Percentiles rank a stretch among this genome's conserved stretches.
phyloP scores from a whole-genome alignment of 2,797 vertebrate genomes.

The Sebastiscus albofasciatus region DNA sequence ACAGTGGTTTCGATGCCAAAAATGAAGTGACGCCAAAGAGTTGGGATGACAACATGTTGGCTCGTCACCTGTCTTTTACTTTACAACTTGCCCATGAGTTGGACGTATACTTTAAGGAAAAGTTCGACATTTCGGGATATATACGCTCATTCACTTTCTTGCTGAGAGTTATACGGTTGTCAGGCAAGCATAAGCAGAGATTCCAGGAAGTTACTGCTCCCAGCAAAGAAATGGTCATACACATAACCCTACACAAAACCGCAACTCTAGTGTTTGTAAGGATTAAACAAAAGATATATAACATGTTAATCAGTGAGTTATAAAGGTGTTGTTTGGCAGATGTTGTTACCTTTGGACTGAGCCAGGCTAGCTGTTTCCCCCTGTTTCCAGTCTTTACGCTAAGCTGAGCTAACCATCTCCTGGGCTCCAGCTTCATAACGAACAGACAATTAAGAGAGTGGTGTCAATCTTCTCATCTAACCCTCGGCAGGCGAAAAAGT shows the following conservation, averaged over 20 bases:
- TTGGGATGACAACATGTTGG: no score
- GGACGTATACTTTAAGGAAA: background rate
- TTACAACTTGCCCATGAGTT: background rate
- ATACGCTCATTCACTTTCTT: background rate
- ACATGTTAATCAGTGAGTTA: background rate
- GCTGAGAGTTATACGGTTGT: background rate
- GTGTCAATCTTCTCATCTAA: background rate
- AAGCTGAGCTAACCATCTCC: no score
- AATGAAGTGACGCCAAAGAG: no score
- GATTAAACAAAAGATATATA: background rate
- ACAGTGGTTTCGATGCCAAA: no score
- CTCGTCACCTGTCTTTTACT: background rate
- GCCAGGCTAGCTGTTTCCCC: background rate
- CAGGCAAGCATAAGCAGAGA: background rate
- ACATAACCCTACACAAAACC: background rate
- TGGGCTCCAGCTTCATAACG: no score
- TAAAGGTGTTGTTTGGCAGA: background rate
- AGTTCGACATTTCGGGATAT: background rate
- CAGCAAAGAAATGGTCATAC: background rate
- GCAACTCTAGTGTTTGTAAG: accelerated
- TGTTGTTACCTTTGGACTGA: background rate
- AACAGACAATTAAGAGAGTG: no score
- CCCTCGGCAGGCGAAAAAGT: accelerated
- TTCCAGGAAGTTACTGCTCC: background rate
- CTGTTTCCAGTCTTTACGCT: no score